Percentiles rank a stretch among this genome's conserved stretches.
These are phyloP conservation scores for Plagodis pulveraria DNA, from an alignment of 2,888 invertebrate genomes.

Conservation along the genomic window DNA sequence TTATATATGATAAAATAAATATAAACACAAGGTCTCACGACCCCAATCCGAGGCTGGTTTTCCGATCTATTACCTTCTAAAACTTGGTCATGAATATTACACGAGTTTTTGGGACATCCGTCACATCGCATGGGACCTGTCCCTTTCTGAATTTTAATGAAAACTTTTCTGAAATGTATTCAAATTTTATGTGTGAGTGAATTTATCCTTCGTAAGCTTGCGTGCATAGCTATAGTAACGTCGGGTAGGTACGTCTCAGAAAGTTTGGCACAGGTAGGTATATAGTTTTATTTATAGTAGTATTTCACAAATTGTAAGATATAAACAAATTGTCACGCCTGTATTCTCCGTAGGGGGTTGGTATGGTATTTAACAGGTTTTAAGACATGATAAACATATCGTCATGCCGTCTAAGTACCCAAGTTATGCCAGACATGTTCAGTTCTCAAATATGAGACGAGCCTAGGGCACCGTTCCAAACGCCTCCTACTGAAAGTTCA, in stretches of 20 bases:
- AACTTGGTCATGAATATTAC: conserved; percentile 39
- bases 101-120: conserved; percentile 34
- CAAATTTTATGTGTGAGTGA: conserved; percentile 39
- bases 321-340: neutral
- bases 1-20: conserved; percentile 17
- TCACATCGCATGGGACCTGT: conserved; percentile 38
- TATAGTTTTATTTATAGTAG: conserved; percentile 12
- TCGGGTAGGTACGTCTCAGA: neutral
- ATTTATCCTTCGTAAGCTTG: conserved; percentile 19
- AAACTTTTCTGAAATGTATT: conserved; percentile 37
- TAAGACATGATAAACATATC: no score
- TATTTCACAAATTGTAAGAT: neutral
- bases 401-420: no score
- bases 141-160: conserved; percentile 40
- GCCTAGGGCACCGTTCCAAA: no score
- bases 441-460: no score
- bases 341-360: no score
- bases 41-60: conserved; percentile 30
- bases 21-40: conserved; percentile 20
- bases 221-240: conserved; percentile 9
- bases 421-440: no score
- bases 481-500: no score
- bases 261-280: conserved; percentile 12
- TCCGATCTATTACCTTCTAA: conserved; percentile 45
- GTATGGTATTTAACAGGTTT: no score